These are phyloP conservation scores for Cyrtorhinus lividipennis DNA, from an alignment of 1,140 invertebrate species.

Conservation along the genomic window DNA sequence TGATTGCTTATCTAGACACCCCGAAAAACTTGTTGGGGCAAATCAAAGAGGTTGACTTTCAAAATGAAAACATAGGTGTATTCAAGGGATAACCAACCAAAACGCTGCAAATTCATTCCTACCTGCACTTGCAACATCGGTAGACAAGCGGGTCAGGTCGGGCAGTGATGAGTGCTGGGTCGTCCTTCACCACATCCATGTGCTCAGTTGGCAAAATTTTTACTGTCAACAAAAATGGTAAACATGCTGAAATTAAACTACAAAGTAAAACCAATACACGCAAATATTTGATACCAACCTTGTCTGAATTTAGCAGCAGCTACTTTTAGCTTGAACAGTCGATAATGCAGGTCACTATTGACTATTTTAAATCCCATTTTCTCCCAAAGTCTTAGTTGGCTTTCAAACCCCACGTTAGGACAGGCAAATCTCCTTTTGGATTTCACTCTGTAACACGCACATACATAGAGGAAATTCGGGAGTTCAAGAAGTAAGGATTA, in stretches of 20 bases:
- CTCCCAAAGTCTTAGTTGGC: constrained; percentile 59
- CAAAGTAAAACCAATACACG: neutral
- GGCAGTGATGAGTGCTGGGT: constrained; percentile 57
- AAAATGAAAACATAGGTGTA: no score
- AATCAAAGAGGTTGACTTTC: no score
- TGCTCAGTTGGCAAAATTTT: constrained; percentile 67
- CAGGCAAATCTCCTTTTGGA: constrained; percentile 45
- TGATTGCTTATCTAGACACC: no score
- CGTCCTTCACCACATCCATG: constrained; percentile 56
- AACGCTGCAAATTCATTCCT: no score
- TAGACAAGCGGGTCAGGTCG: constrained; percentile 67
- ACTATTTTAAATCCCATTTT: constrained; percentile 59
- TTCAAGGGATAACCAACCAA: no score
- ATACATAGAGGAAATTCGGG: no score
- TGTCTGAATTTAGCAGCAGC: constrained; percentile 66
- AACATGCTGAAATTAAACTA: neutral
- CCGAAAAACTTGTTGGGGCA: no score
- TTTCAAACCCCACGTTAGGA: constrained; percentile 58
- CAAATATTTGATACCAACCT: constrained; percentile 30
- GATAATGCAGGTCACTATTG: constrained; percentile 52
- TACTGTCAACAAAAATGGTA: constrained; percentile 36
- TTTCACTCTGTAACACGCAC: constrained; percentile 42
- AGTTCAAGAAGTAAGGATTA: no score
- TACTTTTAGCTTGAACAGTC: constrained; percentile 56
- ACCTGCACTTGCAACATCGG: constrained; percentile 59